A percentile compares a stretch with the other conserved stretches of the same genome.
Evolutionary conservation across 2,888 invertebrate genomes (phyloP).

Genomic region (Stomorhina lunata): DNA sequence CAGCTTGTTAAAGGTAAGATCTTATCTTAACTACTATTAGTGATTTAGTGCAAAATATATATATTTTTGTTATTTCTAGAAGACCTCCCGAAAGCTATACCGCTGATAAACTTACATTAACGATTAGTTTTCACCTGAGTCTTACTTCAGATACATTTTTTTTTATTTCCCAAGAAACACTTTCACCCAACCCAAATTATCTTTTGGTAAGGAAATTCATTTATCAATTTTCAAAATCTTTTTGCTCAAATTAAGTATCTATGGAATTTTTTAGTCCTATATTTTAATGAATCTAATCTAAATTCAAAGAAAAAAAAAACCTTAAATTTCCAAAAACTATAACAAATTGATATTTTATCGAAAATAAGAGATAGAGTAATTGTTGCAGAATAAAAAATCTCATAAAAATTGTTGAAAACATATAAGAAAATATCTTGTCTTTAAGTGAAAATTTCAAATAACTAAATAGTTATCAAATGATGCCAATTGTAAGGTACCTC

Average conservation of each 20-base stretch:
- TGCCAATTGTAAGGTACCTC: slow-evolving; percentile 53
- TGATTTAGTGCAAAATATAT: too few species aligned
- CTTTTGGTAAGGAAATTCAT: slow-evolving; percentile 36
- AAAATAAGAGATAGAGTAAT: slow-evolving; percentile 17
- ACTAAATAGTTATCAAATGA: slow-evolving; percentile 63
- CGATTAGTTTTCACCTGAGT: background rate
- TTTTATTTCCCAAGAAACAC: slow-evolving; percentile 34
- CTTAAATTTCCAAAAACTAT: slow-evolving; percentile 7
- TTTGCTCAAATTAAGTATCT: slow-evolving; percentile 1
- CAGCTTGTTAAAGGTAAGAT: too few species aligned
- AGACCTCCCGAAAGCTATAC: slow-evolving; percentile 7
- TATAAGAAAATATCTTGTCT: background rate
- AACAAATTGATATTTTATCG: slow-evolving; percentile 52
- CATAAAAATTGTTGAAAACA: background rate
- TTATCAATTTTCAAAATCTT: slow-evolving; percentile 54
- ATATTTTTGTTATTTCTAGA: too few species aligned
- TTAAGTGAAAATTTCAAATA: slow-evolving; percentile 6
- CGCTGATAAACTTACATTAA: background rate
- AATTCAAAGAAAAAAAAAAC: slow-evolving; percentile 46
- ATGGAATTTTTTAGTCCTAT: background rate
- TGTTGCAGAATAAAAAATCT: background rate
- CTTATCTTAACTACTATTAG: too few species aligned
- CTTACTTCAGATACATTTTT: background rate
- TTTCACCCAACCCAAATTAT: slow-evolving; percentile 10
- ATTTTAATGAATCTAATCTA: slow-evolving; percentile 43